A percentile compares a stretch with the other conserved stretches of the same genome.
phyloP scores from a whole-genome alignment of 2,113 vertebrate genomes.

The Uropsilus gracilis region DNA sequence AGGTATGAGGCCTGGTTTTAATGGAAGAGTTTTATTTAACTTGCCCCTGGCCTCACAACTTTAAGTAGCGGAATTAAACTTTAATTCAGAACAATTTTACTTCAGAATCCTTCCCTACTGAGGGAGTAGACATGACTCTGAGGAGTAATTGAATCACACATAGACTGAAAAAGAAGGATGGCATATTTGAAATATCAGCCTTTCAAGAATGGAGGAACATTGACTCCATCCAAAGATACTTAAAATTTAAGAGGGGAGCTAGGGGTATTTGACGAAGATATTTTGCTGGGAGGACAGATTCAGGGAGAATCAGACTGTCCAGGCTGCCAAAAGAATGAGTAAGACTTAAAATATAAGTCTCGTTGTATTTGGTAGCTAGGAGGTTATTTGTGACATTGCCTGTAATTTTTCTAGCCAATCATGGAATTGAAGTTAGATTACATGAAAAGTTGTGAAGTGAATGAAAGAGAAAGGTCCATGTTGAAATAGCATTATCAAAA shows the following conservation, averaged over 20 bases:
- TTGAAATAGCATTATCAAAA: conserved; percentile 44
- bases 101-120: neutral
- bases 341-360: neutral
- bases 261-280: neutral
- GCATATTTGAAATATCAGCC: neutral
- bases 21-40: conserved; percentile 26
- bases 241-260: neutral
- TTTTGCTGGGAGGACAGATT: neutral
- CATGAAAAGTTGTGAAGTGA: conserved; percentile 24
- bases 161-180: neutral
- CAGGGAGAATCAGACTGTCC: neutral
- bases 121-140: neutral
- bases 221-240: neutral
- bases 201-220: neutral
- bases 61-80: conserved; percentile 13
- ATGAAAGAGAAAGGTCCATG: neutral
- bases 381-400: conserved; percentile 30
- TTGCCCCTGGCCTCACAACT: neutral
- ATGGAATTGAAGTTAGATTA: conserved; percentile 14
- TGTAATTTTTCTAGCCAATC: conserved; percentile 31
- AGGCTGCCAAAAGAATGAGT: conserved; percentile 8
- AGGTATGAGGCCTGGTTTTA: neutral
- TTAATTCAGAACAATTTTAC: conserved; percentile 34
- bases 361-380: neutral
- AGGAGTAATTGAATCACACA: conserved; percentile 21